Conservation (phyloP, 2,797 vertebrate species). For the Morelia viridis region DNA sequence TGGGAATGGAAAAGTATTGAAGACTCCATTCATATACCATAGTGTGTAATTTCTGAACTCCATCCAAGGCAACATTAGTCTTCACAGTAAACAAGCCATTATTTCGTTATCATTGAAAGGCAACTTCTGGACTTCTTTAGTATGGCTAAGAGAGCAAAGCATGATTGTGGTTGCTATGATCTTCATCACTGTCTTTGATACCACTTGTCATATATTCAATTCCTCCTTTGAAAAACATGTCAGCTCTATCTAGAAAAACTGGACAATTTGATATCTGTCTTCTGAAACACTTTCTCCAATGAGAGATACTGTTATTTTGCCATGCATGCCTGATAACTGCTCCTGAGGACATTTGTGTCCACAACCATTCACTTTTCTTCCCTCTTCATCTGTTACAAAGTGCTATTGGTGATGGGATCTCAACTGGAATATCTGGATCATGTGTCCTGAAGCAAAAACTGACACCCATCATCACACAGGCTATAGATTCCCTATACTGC, state of each 20-base stretch:
- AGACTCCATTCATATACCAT: not conserved
- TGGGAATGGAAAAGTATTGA: not conserved
- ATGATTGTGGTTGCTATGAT: not conserved
- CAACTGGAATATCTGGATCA: no score
- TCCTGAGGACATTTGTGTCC: not conserved
- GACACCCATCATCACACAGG: no score
- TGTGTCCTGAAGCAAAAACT: no score
- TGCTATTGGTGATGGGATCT: no score
- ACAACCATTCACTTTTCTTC: no score
- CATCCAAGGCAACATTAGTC: not conserved
- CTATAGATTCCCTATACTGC: no score
- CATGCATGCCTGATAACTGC: not conserved
- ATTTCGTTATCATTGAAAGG: not conserved
- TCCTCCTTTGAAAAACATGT: not conserved
- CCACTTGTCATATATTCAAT: not conserved
- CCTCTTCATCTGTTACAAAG: no score
- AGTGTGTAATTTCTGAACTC: not conserved
- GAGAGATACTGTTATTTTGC: not conserved
- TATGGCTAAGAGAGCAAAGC: not conserved
- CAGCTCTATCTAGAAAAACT: not conserved
- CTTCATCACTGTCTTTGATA: not conserved
- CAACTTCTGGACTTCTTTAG: not conserved
- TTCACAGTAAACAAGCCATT: not conserved
- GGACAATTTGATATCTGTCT: not conserved
- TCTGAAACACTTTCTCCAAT: not conserved